Evolutionary conservation across 2,888 invertebrate species (phyloP), one percentile per base, ranked within the genome.

Genomic region (Dryococelus australis): DNA sequence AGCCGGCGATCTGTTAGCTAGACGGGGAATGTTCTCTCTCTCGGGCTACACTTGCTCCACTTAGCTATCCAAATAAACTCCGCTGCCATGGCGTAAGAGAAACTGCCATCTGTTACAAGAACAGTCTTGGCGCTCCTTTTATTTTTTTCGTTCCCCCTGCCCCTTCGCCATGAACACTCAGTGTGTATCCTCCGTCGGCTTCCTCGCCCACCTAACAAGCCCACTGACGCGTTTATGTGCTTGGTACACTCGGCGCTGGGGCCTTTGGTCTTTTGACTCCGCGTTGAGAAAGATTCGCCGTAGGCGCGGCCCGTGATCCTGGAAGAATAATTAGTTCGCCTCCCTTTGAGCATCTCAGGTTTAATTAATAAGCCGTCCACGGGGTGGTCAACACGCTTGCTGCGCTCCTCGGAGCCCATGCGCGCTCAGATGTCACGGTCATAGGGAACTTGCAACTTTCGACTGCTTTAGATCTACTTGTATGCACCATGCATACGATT

Each of bases 251-350:
- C 80, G 28, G 80, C 26, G 0, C 13, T 24, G 12, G 28, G 12
- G 28, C 80, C 28, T 80, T 24, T 26, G 78, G 24, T 78, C 26
- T 78, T 78, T 24, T n/a, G 26, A 24, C 26, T 78, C 86, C 6
- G 27, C 20, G 86, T 28, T 8, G 47, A 47, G 47, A 47, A 47
- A 8, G 16, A 13, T 16, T 13, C 47, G 47, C 16, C 4, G 35
- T 35, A 85, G 86, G 78, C 86, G 86, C n/a, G n/a, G n/a, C n/a
- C n/a, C n/a, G n/a, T 28, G 86, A 12, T 12, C 28, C 35, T n/a
- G 81, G 86, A 35, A 47, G 47, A 47, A 47, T 47, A 47, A 16
- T 47, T 47, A 47, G 12, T 16, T 10, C 47, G 47, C 16, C 47
- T 16, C 16, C 16, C 16, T 47, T 47, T 47, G 47, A 47, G 10